Evolutionary conservation across 2,888 invertebrate genomes (phyloP).

Genomic region (Pyrocoelia pectoralis): DNA sequence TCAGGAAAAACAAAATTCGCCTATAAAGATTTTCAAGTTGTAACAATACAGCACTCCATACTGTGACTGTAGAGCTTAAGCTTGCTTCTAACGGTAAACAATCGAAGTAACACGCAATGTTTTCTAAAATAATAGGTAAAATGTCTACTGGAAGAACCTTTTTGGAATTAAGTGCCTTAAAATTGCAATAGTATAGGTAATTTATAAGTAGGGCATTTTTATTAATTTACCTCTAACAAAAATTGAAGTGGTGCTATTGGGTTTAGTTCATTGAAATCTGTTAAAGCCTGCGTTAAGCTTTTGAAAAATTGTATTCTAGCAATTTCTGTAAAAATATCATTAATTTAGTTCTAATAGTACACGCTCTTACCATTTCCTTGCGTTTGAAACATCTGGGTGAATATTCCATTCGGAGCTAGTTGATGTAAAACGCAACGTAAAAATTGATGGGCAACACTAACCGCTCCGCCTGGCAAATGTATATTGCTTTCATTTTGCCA

Average conservation of each 20-base stretch:
- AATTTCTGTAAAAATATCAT: constrained; percentile 63
- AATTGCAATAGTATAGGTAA: background rate
- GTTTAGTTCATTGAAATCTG: constrained; percentile 96
- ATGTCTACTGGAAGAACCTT: constrained; percentile 76
- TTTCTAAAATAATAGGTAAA: constrained; percentile 83
- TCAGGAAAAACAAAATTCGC: constrained; percentile 73
- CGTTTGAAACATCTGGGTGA: constrained; percentile 93
- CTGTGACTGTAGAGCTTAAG: constrained; percentile 70
- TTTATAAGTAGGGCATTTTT: background rate
- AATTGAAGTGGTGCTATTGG: constrained; percentile 93
- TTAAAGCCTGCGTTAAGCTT: constrained; percentile 90
- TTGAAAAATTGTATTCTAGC: constrained; percentile 88
- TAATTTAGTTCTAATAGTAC: background rate
- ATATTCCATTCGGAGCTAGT: constrained; percentile 95
- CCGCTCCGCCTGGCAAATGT: constrained; percentile 92
- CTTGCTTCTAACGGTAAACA: constrained; percentile 86
- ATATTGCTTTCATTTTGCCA: constrained; percentile 90
- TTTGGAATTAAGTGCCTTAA: constrained; percentile 75
- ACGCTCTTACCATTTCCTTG: constrained; percentile 75
- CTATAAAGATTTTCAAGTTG: constrained; percentile 90
- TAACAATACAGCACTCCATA: constrained; percentile 83
- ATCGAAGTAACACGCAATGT: constrained; percentile 93
- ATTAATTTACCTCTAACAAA: constrained; percentile 75
- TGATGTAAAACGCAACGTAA: constrained; percentile 96
- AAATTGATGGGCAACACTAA: constrained; percentile 97